phyloP scores from a whole-genome alignment of 1,140 invertebrate species.

The Aphelenchoides fujianensis region DNA sequence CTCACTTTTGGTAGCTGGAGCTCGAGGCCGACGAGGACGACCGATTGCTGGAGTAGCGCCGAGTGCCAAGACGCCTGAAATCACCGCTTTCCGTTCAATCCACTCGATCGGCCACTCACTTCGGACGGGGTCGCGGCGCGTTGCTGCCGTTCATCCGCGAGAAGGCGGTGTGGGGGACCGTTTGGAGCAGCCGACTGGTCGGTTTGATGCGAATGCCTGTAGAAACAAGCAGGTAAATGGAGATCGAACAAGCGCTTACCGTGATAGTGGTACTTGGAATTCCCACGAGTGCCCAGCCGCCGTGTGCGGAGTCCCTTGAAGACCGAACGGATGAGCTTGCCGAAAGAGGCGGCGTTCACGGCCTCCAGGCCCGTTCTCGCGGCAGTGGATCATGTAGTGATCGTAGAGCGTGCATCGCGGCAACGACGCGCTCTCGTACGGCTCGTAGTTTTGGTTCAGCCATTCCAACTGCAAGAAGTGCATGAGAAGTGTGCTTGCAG shows the following conservation, averaged over 20 bases:
- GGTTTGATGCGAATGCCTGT: constrained; percentile 47
- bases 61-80: constrained; percentile 4
- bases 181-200: constrained; percentile 25
- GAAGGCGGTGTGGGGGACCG: constrained; percentile 25
- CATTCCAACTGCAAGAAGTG: constrained; percentile 78
- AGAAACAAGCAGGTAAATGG: neutral
- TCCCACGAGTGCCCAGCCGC: constrained; percentile 90
- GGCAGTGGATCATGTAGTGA: constrained; percentile 81
- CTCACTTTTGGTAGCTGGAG: constrained; percentile 23
- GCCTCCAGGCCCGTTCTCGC: constrained; percentile 89
- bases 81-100: neutral
- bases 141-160: constrained; percentile 30
- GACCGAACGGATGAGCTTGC: constrained; percentile 94
- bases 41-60: constrained; percentile 13
- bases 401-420: constrained; percentile 92
- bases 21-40: constrained; percentile 18
- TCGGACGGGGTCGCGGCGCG: neutral
- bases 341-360: constrained; percentile 97
- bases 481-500: constrained; percentile 5
- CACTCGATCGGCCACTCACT: neutral
- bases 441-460: constrained; percentile 96
- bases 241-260: constrained; percentile 72
- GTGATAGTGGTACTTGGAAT: constrained; percentile 99
- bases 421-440: constrained; percentile 90
- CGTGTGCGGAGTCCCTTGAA: constrained; percentile 90